phyloP scores from a whole-genome alignment of 2,888 invertebrate species.

The Liodrosophila aerea region DNA sequence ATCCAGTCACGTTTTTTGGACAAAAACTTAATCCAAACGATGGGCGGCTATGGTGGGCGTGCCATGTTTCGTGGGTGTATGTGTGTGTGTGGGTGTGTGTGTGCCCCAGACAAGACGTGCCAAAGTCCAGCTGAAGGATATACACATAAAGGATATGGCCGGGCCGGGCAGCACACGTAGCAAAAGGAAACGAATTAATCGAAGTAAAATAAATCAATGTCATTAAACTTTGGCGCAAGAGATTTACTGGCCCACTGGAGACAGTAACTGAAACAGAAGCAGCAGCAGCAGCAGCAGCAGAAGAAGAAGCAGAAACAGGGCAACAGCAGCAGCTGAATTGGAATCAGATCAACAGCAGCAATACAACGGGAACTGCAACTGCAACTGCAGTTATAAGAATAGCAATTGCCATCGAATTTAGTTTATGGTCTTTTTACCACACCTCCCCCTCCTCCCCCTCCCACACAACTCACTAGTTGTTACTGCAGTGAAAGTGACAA shows the following conservation, averaged over 20 bases:
- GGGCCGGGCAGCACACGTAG: slow-evolving; percentile 48
- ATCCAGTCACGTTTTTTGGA: slow-evolving; percentile 76
- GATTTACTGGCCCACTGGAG: slow-evolving; percentile 65
- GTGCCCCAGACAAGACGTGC: slow-evolving; percentile 75
- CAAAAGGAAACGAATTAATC: slow-evolving; percentile 80
- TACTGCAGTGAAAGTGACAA: slow-evolving; percentile 51
- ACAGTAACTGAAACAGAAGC: no score
- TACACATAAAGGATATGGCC: slow-evolving; percentile 34
- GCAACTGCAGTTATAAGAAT: not conserved
- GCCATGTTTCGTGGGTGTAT: slow-evolving; percentile 5
- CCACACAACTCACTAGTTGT: no score
- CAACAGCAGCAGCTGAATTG: slow-evolving; percentile 2
- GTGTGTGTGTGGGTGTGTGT: slow-evolving; percentile 55
- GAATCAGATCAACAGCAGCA: slow-evolving; percentile 23
- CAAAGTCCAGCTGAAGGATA: slow-evolving; percentile 63
- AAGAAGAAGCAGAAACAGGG: slow-evolving; percentile 2
- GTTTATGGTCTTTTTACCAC: slow-evolving; percentile 44
- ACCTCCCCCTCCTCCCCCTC: not conserved
- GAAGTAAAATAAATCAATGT: slow-evolving; percentile 83
- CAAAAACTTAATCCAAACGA: slow-evolving; percentile 72
- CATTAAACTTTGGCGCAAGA: slow-evolving; percentile 73
- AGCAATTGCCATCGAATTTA: slow-evolving; percentile 52
- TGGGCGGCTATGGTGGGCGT: slow-evolving; percentile 29
- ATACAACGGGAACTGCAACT: slow-evolving; percentile 6
- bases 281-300: not conserved